Base-by-base conservation (phyloP, 2,888 invertebrate species). In the Lasioglossum calceatum region DNA sequence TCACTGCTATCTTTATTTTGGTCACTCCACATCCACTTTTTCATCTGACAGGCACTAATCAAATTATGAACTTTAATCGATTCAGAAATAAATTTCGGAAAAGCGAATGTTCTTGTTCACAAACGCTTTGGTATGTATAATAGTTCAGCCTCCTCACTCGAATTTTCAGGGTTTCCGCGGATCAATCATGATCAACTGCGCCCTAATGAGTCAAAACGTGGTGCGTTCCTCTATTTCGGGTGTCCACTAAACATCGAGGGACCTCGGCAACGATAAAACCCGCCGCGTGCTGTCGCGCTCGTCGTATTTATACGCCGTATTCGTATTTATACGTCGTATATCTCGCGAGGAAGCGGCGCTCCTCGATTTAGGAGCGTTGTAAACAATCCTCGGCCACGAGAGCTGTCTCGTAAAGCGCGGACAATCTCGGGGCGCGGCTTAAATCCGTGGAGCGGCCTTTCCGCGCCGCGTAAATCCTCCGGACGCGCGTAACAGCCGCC, bases 361-460 rank as follows among this genome's bases (percentile, higher is more conserved):
- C 83, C 70, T 75, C 75, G 81, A 83, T 83, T 83, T 81, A 83
- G 83, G 75, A 50, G 58, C 42, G 82, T 80, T 80, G 75, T 83
- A 83, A 83, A 83, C 82, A 75, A 67, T 80, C 81, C 70, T 23
- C 58, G 39, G 44, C 44, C 44, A 32, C 32, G 82, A 71, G 58
- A 10, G 14, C 44, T 47, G 73, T 67, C 70, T 75, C 80, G 70
- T 83, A 83, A 83, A 83, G 39, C 81, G 58, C 39, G 27, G 54
- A 75, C 80, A 61, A 83, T 83, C 75, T 71, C 47, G 58, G 14
- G 42, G 47, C 71, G 76, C 71, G 75, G 84, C 77, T 77, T 81
- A 76, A 77, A 84, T 76, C 72, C 82, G 73, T 12, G 61, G 10
- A 50, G 50, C 61, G 82, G 47, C 44, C 75, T 72, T 64, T 73